phyloP scores from a whole-genome alignment of 2,888 invertebrate genomes.

The Apotomis betuletana region DNA sequence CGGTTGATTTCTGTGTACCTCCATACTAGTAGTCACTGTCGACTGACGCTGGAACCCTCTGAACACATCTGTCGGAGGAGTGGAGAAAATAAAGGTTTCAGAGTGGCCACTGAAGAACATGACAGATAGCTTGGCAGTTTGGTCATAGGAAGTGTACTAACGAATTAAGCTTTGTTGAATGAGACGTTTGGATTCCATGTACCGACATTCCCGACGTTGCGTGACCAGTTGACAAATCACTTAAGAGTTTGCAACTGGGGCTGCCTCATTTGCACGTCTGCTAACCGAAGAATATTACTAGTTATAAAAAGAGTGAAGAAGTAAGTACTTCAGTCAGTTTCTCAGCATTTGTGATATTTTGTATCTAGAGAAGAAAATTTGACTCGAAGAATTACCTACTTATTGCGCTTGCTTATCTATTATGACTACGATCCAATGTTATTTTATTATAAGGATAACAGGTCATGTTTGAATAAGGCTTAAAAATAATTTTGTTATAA shows the following conservation, averaged over 20 bases:
- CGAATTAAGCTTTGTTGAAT: background rate
- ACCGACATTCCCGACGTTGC: background rate
- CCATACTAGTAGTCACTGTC: no score
- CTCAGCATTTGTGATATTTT: constrained; percentile 36
- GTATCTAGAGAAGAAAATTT: constrained; percentile 26
- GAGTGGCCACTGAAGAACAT: background rate
- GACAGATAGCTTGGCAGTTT: background rate
- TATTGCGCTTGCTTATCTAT: background rate
- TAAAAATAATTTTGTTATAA: no score
- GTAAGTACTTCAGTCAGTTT: constrained; percentile 8
- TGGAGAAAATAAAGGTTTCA: no score
- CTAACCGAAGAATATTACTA: background rate
- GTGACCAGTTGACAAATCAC: constrained; percentile 3
- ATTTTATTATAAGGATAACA: background rate
- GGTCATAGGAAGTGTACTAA: background rate
- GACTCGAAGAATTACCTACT: constrained; percentile 22
- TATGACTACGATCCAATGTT: background rate
- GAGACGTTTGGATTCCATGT: background rate
- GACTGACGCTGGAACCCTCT: no score
- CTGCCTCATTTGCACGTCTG: constrained; percentile 30
- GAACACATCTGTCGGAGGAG: no score
- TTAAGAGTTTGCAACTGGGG: constrained; percentile 7
- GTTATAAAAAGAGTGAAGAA: constrained; percentile 5
- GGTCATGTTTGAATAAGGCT: no score
- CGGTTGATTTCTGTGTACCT: no score